Conservation (phyloP, 23 tunicate genomes). For the Corella eumyota region DNA sequence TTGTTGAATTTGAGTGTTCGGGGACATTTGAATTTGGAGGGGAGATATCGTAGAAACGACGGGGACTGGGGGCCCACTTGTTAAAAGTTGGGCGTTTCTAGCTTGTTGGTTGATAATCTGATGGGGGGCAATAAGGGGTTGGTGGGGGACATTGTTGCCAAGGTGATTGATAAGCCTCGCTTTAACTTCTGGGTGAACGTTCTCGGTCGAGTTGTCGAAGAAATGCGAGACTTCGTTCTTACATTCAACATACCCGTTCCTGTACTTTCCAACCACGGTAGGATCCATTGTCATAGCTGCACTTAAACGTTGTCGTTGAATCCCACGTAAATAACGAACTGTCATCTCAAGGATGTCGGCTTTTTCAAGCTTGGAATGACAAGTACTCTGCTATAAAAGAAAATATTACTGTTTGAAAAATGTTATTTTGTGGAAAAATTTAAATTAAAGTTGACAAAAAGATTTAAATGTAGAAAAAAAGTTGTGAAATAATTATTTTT, state of each 20-base stretch:
- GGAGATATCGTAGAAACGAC: conserved; percentile 34
- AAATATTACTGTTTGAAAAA: background rate
- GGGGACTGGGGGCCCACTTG: conserved; percentile 50
- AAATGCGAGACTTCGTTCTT: conserved; percentile 65
- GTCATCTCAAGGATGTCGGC: conserved; percentile 99
- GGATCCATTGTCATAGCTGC: conserved; percentile 65
- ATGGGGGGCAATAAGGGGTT: conserved; percentile 10
- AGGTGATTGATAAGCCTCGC: conserved; percentile 74
- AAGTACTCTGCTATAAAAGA: conserved; percentile 64
- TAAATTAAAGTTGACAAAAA: background rate
- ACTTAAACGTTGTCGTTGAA: conserved; percentile 64
- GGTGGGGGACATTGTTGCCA: conserved; percentile 41
- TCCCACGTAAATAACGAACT: conserved; percentile 80
- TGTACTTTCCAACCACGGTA: conserved; percentile 29
- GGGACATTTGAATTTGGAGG: conserved; percentile 59
- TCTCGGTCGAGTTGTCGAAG: conserved; percentile 30
- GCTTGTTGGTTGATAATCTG: conserved; percentile 18
- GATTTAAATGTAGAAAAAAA: too few relatives aligned
- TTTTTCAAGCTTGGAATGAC: conserved; percentile 96
- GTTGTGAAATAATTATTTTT: too few relatives aligned
- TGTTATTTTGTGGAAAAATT: background rate
- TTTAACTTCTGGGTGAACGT: conserved; percentile 64
- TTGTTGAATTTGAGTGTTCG: conserved; percentile 60
- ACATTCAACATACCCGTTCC: conserved; percentile 57
- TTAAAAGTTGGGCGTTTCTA: conserved; percentile 39